Percentiles rank a stretch among this genome's conserved stretches.
Evolutionary conservation across 2,888 invertebrate species (phyloP).

Genomic region (Drosophila paranaensis): DNA sequence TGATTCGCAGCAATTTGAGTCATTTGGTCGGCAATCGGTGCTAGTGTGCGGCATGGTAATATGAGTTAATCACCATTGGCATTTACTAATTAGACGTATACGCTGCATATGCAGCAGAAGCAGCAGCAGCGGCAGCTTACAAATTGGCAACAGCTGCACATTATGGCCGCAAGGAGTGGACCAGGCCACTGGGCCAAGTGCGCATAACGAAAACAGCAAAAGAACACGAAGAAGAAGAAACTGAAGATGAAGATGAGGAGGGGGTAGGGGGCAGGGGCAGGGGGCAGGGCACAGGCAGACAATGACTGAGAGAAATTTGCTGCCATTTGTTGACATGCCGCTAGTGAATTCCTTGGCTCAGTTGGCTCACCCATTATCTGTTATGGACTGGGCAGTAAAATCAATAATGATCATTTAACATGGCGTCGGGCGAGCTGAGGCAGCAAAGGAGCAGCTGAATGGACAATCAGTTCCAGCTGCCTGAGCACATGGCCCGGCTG

Average conservation of each 20-base stretch:
- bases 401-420: conserved; percentile 73
- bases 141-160: conserved; percentile 50
- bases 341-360: conserved; percentile 19
- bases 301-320: conserved; percentile 58
- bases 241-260: background rate
- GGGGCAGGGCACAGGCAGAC: background rate
- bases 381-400: conserved; percentile 62
- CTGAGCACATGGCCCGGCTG: conserved; percentile 18
- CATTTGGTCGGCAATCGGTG: conserved; percentile 12
- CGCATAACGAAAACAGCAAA: background rate
- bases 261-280: background rate
- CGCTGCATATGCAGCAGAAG: conserved; percentile 48
- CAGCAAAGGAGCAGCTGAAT: background rate
- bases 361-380: conserved; percentile 31
- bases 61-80: conserved; percentile 67
- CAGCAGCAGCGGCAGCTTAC: no score
- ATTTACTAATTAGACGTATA: conserved; percentile 63
- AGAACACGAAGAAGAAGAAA: background rate
- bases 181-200: conserved; percentile 5
- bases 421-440: conserved; percentile 18
- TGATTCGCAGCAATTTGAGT: conserved; percentile 20
- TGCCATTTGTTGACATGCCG: conserved; percentile 72
- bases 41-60: conserved; percentile 26
- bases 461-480: conserved; percentile 44
- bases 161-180: conserved; percentile 28